Base-by-base conservation (phyloP, 1,140 invertebrate genomes). In the Apis florea region DNA sequence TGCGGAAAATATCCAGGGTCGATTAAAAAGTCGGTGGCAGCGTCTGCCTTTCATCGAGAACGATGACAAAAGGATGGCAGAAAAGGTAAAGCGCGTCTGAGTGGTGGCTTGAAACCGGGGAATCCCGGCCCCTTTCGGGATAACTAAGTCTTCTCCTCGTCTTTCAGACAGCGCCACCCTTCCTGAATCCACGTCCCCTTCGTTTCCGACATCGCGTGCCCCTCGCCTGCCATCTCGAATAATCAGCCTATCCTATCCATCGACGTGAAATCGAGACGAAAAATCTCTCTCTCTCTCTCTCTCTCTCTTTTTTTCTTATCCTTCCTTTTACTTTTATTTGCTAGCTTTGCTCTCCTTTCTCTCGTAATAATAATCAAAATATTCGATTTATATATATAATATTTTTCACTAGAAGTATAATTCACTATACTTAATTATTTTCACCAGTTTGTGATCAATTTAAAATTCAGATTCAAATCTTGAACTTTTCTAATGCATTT, bases 81-180 rank as follows among this genome's bases (percentile, higher is more conserved):
- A 84, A 84, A 87, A 83, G 76, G 71, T 86, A 83, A 40, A 68
- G 80, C 66, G 71, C 82, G 64, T 66, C 68, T 78, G 76, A 82
- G 83, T 47, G 40, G 59, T 64, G 66, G 17, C 51, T 79, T 54
- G 74, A 79, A 87, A 87, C 74, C 63, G 63, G 76, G 78, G 84
- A 88, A 88, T 81, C 84, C 84, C 76, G 58, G 64, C 82, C 82
- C 75, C 76, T 86, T 89, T 79, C 68, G 47, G 54, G 84, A 89
- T 89, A 89, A 89, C 87, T 86, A 83, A 89, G 73, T 89, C 85
- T 87, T 87, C 86, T 72, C 76, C 71, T 74, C 76, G 26, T 66
- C 78, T 49, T 80, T 82, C 83, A 83, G 79, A 69, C 86, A 75
- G 26, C 26, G 69, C 78, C 63, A 74, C 72, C 76, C 74, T n/a